Conservation (phyloP, 2,113 vertebrate species). For the Toxostoma redivivum region DNA sequence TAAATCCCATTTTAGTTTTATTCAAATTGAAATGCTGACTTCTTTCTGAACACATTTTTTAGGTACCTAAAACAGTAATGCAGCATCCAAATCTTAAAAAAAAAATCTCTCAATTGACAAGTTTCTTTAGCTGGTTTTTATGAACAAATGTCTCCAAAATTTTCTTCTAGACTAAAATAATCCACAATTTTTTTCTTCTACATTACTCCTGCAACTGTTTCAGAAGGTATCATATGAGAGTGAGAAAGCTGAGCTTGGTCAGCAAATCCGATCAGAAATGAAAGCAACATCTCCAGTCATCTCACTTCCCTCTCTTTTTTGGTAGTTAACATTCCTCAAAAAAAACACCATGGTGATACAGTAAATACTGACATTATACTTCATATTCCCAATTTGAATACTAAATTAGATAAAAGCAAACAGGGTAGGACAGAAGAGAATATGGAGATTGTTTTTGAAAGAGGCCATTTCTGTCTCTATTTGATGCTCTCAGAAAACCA, state of each 20-base stretch:
- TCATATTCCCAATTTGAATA: neutral
- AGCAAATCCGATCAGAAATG: neutral
- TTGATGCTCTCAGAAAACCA: neutral
- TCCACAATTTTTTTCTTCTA: neutral
- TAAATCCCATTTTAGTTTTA: neutral
- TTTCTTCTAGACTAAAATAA: neutral
- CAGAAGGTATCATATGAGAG: neutral
- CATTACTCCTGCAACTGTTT: neutral
- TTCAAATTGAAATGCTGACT: neutral
- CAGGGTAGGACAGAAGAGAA: neutral
- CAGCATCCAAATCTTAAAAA: neutral
- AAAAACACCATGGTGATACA: neutral
- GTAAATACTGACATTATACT: neutral
- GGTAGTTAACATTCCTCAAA: neutral
- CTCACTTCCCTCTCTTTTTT: neutral
- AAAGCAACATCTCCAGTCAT: neutral
- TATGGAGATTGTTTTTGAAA: neutral
- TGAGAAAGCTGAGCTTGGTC: neutral
- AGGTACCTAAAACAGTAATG: neutral
- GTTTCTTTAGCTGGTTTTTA: neutral
- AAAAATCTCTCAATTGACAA: neutral
- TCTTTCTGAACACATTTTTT: neutral
- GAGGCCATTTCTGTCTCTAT: neutral
- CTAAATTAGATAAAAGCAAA: neutral
- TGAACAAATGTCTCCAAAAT: neutral